Conservation (phyloP, 2,797 vertebrate genomes). For the Alcedo atthis region DNA sequence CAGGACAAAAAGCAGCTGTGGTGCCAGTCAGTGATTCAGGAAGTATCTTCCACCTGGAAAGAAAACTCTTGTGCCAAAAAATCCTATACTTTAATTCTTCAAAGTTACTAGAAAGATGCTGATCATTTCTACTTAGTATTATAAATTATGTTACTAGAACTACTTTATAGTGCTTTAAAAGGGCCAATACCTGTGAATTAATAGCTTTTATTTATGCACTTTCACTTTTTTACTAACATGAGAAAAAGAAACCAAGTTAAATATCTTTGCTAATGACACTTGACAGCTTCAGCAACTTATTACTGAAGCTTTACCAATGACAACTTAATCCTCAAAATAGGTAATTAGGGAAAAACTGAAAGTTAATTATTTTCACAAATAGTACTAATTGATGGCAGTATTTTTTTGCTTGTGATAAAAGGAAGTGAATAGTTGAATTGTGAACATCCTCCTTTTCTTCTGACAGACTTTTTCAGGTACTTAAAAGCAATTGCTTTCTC, state of each 20-base stretch:
- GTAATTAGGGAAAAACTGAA: background rate
- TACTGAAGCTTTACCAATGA: background rate
- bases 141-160: background rate
- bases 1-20: slow-evolving; percentile 25
- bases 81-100: background rate
- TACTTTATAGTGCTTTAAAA: background rate
- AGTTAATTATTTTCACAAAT: background rate
- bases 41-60: slow-evolving; percentile 6
- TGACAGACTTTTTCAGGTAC: background rate
- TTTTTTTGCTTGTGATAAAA: background rate
- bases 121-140: background rate
- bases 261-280: background rate
- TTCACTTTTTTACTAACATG: background rate
- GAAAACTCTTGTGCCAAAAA: background rate
- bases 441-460: background rate
- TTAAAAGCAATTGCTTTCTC: background rate
- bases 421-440: background rate
- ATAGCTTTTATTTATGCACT: background rate
- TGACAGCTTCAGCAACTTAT: background rate
- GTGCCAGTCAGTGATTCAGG: background rate
- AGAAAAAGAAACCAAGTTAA: background rate
- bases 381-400: background rate
- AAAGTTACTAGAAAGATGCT: background rate
- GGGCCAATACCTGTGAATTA: background rate
- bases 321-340: background rate